Evolutionary conservation across 2,113 vertebrate genomes (phyloP).

Genomic region (Dromiciops gliroides): DNA sequence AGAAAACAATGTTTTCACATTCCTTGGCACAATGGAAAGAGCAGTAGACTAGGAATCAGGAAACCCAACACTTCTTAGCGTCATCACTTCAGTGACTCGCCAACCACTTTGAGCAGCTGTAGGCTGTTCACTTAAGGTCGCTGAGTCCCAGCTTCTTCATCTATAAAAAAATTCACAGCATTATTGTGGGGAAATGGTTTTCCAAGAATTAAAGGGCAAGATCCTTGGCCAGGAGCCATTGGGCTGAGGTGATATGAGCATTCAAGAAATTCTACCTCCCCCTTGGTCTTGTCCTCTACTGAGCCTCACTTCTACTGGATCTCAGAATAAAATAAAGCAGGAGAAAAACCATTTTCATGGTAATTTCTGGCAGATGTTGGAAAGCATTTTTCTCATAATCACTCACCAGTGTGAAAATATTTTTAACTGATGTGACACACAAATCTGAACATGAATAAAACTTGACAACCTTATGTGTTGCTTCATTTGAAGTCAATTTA

Average conservation of each 20-base stretch:
- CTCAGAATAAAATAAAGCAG: neutral
- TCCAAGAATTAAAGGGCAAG: neutral
- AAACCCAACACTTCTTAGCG: neutral
- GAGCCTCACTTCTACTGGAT: neutral
- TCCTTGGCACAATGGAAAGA: neutral
- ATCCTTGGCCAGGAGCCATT: neutral
- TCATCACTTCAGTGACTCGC: neutral
- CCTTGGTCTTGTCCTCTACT: neutral
- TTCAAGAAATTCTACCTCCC: neutral
- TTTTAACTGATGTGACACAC: conserved; percentile 13
- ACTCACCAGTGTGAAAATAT: neutral
- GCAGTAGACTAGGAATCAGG: neutral
- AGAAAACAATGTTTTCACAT: neutral
- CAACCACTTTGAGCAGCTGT: neutral
- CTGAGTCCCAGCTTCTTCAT: neutral
- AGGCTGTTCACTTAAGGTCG: neutral
- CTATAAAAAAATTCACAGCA: neutral
- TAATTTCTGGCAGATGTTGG: neutral
- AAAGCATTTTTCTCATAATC: neutral
- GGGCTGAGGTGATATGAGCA: neutral
- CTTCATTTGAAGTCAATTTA: neutral
- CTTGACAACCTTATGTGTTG: neutral
- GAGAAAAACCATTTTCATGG: neutral
- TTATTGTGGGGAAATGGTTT: neutral
- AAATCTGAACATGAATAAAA: neutral